These are phyloP conservation scores for Chelonia mydas DNA, from an alignment of 2,797 vertebrate genomes.

Conservation along the genomic window DNA sequence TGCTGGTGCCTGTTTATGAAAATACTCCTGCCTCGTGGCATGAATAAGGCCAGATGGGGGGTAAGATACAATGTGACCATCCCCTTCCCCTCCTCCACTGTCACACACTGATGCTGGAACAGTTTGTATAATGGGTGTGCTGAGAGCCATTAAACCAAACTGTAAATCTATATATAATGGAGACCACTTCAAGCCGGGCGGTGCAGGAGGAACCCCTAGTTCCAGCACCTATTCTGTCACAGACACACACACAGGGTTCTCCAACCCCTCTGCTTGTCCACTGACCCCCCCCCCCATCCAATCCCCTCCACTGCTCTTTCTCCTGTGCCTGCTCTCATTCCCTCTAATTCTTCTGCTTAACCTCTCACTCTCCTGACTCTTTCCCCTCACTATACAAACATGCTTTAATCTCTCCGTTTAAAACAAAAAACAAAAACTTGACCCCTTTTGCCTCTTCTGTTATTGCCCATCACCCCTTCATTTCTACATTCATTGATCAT, in stretches of 20 bases:
- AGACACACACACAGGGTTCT: too few relatives aligned
- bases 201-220: too few relatives aligned
- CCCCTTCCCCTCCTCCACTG: background rate
- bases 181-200: too few relatives aligned
- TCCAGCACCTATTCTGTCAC: too few relatives aligned
- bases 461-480: background rate
- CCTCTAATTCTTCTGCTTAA: background rate
- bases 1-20: background rate
- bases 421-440: background rate
- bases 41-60: background rate
- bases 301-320: background rate
- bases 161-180: too few relatives aligned
- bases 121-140: too few relatives aligned
- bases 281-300: background rate
- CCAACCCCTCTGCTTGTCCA: background rate
- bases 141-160: too few relatives aligned
- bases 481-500: background rate
- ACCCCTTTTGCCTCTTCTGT: background rate
- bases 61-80: background rate
- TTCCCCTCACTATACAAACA: rapidly evolving
- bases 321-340: background rate
- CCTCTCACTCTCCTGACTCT: background rate
- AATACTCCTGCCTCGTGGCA: background rate
- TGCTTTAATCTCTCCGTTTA: background rate
- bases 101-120: background rate